These are phyloP conservation scores for Chloropsis cyanopogon DNA, from an alignment of 2,113 vertebrate species.

Conservation along the genomic window DNA sequence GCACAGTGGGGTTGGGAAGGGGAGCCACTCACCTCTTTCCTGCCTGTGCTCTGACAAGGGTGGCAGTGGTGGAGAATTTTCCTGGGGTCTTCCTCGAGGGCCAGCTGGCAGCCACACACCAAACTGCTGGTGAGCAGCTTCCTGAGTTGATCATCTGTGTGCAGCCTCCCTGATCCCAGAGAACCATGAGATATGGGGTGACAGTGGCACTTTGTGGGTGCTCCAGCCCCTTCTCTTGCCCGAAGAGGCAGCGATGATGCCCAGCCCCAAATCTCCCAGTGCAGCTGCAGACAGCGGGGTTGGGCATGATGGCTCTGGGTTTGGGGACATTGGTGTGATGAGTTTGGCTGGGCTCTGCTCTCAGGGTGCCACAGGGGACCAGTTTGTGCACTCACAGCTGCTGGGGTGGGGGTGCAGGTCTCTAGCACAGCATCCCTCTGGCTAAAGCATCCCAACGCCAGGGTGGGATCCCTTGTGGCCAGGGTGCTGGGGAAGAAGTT, in stretches of 20 bases:
- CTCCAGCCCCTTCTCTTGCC: background rate
- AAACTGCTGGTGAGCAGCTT: background rate
- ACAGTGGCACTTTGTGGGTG: background rate
- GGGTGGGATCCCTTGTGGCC: background rate
- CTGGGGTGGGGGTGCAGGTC: background rate
- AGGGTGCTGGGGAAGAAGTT: background rate
- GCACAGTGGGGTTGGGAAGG: background rate
- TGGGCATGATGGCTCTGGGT: background rate
- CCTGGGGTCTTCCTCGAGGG: background rate
- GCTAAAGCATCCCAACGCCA: background rate
- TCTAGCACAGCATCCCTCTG: background rate
- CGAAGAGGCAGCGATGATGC: background rate
- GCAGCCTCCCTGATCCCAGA: background rate
- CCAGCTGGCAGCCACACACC: background rate
- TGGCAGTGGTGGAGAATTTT: background rate
- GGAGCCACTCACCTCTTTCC: background rate
- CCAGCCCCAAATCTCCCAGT: accelerated
- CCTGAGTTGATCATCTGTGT: background rate
- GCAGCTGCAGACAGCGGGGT: background rate
- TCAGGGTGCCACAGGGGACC: background rate
- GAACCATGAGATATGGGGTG: background rate
- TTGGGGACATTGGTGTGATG: background rate
- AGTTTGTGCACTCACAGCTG: background rate
- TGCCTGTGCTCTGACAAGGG: background rate
- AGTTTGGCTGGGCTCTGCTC: background rate